phyloP scores from a whole-genome alignment of 2,888 invertebrate species.

The Eubasilissa splendida region DNA sequence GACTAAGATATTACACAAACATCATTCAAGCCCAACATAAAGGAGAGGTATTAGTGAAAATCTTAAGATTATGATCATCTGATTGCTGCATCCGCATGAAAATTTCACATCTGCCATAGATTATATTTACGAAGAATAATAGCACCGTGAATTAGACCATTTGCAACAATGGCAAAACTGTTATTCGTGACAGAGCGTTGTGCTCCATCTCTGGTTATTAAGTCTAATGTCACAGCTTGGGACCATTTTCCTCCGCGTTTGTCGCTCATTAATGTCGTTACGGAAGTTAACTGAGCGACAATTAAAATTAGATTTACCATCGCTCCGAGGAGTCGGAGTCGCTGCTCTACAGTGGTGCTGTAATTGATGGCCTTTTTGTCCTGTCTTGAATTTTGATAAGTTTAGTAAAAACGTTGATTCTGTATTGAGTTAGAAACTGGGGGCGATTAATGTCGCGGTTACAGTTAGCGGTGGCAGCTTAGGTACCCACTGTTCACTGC shows the following conservation, averaged over 20 bases:
- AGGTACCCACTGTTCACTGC: background rate
- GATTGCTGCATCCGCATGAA: background rate
- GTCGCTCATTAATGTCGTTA: conserved; percentile 46
- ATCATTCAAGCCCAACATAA: background rate
- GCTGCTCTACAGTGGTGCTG: background rate
- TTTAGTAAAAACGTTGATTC: conserved; percentile 15
- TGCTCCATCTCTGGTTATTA: conserved; percentile 2
- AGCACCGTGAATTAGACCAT: conserved; percentile 7
- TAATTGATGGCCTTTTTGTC: conserved; percentile 25
- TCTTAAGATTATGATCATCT: background rate
- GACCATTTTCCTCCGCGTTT: conserved; percentile 23
- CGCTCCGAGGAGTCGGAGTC: background rate
- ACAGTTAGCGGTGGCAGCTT: background rate
- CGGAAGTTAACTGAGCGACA: conserved; percentile 43
- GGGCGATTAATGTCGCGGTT: background rate
- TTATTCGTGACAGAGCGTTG: background rate
- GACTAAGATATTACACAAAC: background rate
- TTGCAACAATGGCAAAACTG: conserved; percentile 5
- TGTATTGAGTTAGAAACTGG: background rate
- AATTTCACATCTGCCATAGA: too few species aligned
- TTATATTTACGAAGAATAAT: background rate
- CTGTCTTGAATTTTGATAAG: conserved; percentile 24
- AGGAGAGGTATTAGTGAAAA: background rate
- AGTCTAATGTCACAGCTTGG: background rate
- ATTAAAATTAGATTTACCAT: conserved; percentile 46